Evolutionary conservation across 2,797 vertebrate species (phyloP).

Genomic region (Xenops minutus): DNA sequence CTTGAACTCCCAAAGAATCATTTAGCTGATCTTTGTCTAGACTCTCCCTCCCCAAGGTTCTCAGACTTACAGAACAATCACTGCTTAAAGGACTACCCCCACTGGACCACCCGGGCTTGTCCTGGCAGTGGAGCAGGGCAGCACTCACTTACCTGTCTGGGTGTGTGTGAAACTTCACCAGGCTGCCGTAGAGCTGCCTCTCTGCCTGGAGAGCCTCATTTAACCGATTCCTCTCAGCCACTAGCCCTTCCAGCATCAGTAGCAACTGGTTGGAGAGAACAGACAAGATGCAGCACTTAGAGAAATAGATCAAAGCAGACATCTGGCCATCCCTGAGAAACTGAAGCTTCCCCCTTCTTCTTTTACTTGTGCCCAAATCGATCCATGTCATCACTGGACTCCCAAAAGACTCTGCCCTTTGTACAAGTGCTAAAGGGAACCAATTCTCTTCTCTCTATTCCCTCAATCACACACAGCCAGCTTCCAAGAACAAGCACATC

Average conservation of each 20-base stretch:
- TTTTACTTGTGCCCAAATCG: neutral
- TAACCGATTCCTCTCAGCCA: slow-evolving; percentile 85
- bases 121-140: neutral
- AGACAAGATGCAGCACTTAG: neutral
- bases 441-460: neutral
- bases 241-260: slow-evolving; percentile 85
- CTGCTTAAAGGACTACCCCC: neutral
- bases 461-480: neutral
- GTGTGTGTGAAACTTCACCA: slow-evolving; percentile 80
- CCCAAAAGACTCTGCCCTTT: neutral
- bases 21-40: neutral
- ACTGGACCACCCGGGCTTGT: accelerated
- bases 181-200: slow-evolving; percentile 88
- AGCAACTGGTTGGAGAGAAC: slow-evolving; percentile 67
- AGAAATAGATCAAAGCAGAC: neutral
- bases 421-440: neutral
- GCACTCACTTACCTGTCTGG: slow-evolving; percentile 81
- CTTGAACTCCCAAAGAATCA: neutral
- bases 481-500: neutral
- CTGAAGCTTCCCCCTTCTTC: neutral
- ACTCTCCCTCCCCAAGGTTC: neutral
- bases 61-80: neutral
- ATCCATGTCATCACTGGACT: neutral
- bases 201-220: slow-evolving; percentile 89
- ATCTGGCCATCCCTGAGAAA: neutral